Conservation (phyloP, 2,888 invertebrate genomes). For the Salpingus planirostris region DNA sequence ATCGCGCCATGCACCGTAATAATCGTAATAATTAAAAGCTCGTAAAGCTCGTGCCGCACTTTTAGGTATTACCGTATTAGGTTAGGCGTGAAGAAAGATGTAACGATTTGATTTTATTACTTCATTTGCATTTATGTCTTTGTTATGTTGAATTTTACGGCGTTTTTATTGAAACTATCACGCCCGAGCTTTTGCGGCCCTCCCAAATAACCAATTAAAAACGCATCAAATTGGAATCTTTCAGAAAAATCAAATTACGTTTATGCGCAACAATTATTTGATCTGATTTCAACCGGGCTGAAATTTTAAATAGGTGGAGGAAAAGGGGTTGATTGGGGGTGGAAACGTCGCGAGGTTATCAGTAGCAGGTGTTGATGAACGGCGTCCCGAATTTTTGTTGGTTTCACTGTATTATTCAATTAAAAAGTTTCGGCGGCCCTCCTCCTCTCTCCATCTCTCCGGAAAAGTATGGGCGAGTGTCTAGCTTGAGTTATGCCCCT, state of each 20-base stretch:
- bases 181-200: too few relatives aligned
- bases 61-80: too few relatives aligned
- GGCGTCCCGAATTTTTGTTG: not conserved
- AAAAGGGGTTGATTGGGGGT: too few relatives aligned
- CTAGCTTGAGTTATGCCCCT: conserved; percentile 40
- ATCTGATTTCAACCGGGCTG: too few relatives aligned
- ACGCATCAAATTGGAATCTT: too few relatives aligned
- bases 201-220: too few relatives aligned
- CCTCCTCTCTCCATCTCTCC: too few relatives aligned
- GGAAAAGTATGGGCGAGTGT: conserved; percentile 33
- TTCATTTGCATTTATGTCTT: conserved; percentile 13
- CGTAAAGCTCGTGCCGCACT: conserved; percentile 10
- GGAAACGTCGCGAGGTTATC: too few relatives aligned
- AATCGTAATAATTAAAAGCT: conserved; percentile 12
- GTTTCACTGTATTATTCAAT: conserved; percentile 20
- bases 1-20: conserved; percentile 9
- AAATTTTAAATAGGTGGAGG: too few relatives aligned
- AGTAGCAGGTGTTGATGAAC: not conserved
- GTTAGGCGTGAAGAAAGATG: too few relatives aligned
- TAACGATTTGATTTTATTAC: conserved; percentile 10
- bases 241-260: too few relatives aligned
- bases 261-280: too few relatives aligned
- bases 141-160: conserved; percentile 11
- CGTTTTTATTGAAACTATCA: conserved; percentile 5
- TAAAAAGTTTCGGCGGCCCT: conserved; percentile 27